phyloP scores from a whole-genome alignment of 2,113 vertebrate species.

The Piaya cayana region DNA sequence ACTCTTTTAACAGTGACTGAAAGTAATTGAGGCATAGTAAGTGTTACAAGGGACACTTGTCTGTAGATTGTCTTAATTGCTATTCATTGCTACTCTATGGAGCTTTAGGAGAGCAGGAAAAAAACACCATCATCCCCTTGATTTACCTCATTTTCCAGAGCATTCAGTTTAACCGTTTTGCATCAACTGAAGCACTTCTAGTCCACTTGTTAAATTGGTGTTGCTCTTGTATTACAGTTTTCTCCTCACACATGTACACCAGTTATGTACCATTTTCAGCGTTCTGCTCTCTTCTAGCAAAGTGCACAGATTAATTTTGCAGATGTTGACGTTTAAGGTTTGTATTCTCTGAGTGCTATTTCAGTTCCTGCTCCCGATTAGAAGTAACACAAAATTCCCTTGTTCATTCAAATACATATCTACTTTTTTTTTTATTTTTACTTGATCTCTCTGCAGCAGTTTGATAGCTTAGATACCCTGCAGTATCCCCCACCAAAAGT shows the following conservation, averaged over 20 bases:
- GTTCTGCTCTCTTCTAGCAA: not conserved
- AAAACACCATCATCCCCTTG: not conserved
- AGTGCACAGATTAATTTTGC: not conserved
- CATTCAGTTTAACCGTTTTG: not conserved
- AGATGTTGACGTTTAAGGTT: not conserved
- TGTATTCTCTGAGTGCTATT: not conserved
- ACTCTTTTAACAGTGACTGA: not conserved
- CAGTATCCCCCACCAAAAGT: not conserved
- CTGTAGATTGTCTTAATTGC: not conserved
- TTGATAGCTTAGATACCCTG: not conserved
- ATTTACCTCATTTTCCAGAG: not conserved
- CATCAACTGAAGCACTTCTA: not conserved
- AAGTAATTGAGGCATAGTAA: not conserved
- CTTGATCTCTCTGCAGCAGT: not conserved
- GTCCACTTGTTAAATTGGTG: not conserved
- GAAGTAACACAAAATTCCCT: not conserved
- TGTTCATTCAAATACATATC: fast-evolving
- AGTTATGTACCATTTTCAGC: not conserved
- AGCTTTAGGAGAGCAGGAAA: not conserved
- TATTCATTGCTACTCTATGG: not conserved
- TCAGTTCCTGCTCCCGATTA: not conserved
- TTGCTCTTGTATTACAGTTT: not conserved
- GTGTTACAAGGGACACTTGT: not conserved
- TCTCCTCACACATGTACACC: fast-evolving
- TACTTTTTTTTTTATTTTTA: not conserved